Evolutionary conservation across 1,140 invertebrate genomes (phyloP), one percentile per base, ranked within the genome.

Genomic region (Metopolophium dirhodum): DNA sequence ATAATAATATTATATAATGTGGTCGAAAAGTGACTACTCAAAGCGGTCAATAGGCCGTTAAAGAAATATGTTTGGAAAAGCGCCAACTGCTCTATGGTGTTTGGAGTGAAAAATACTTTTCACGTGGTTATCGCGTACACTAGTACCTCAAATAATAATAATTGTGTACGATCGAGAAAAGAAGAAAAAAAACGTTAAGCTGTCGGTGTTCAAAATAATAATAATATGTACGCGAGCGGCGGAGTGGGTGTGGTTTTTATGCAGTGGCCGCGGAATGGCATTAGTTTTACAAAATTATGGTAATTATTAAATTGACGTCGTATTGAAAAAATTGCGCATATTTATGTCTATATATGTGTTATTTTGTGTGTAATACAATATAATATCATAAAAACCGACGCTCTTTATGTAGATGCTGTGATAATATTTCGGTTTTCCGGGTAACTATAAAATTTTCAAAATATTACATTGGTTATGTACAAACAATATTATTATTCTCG

Each of bases 401-500:
- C 23, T 86, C 7, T 23, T 23, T 37, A 68, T 41, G n/a, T 18
- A 89, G 8, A 37, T 54, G 51, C 49, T 51, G 51, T 37, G 54
- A 89, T n/a, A 26, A 37, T 41, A 41, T 35, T 47, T 86, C 23
- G 47, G 23, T 49, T 45, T 89, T 37, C 41, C 26, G 18, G 87
- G 87, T 54, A 54, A 89, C 87, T 89, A 89, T 54, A 89, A 37
- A 89, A 54, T 35, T 89, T 89, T 54, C 8, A 54, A 54, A 89
- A 89, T 89, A 35, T 87, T 51, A 51, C 9, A 47, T n/a, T 89
- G 49, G n/a, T 89, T 89, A 89, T 54, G 87, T 54, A 89, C 88
- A 54, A 89, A 89, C 49, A 57, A 57, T 20, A 82, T 45, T 82
- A 82, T 8, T 83, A 22, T 83, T 51, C 20, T 88, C n/a, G 35